Percentiles rank a stretch among this genome's conserved stretches.
These are phyloP conservation scores for Campylorhamphus procurvoides DNA, from an alignment of 2,113 vertebrate species.

Conservation along the genomic window DNA sequence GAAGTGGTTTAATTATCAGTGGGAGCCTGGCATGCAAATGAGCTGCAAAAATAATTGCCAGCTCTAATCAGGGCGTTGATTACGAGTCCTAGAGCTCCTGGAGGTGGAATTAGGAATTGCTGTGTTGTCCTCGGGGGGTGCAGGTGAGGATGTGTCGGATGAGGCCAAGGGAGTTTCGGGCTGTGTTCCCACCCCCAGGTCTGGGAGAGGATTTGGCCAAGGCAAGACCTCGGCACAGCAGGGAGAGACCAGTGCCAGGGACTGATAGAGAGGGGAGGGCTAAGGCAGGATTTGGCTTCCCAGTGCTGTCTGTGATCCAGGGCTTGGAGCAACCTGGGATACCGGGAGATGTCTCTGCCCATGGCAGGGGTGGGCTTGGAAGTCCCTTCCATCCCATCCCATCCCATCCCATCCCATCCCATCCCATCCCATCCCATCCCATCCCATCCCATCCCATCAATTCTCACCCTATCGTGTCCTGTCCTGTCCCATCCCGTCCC, in stretches of 20 bases:
- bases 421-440: no score
- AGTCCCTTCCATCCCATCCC: neutral
- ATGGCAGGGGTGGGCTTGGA: neutral
- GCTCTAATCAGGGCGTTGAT: slow-evolving; percentile 38
- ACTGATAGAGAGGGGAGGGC: neutral
- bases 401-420: no score
- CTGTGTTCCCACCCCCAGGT: neutral
- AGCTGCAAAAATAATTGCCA: neutral
- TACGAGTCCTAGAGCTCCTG: neutral
- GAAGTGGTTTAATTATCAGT: neutral
- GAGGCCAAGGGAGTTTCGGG: neutral
- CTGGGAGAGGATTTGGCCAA: neutral
- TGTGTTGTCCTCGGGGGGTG: neutral
- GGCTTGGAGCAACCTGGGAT: neutral
- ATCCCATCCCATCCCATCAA: no score
- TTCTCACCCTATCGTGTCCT: no score
- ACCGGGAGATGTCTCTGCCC: neutral
- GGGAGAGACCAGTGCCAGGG: neutral
- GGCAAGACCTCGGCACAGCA: neutral
- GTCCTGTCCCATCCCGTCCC: no score
- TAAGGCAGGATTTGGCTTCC: neutral
- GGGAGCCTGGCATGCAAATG: neutral
- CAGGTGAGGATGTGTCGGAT: neutral
- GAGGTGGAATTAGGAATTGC: neutral
- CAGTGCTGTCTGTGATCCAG: neutral